Evolutionary conservation across 2,888 invertebrate genomes (phyloP).

Genomic region (Caenorhabditis sp.): DNA sequence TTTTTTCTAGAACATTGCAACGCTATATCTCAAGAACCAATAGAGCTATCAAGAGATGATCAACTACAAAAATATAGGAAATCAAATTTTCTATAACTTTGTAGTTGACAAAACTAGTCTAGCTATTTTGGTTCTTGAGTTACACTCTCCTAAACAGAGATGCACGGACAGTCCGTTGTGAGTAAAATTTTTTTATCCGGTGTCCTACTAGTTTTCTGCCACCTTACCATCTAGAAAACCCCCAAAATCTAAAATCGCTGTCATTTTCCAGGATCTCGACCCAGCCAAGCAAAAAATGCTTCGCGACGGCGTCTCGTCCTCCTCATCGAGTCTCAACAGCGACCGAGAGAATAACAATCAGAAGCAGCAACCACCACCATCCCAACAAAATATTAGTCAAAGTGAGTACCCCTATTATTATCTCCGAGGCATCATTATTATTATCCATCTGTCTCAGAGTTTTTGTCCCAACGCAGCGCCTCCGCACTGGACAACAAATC

Average conservation of each 20-base stretch:
- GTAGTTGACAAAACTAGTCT: neutral
- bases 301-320: conserved; percentile 57
- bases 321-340: conserved; percentile 59
- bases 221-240: too few species aligned
- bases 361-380: conserved; percentile 17
- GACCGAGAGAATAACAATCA: conserved; percentile 58
- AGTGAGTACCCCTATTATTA: conserved; percentile 29
- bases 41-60: too few species aligned
- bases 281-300: conserved; percentile 61
- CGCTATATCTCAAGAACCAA: too few species aligned
- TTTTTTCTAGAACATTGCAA: too few species aligned
- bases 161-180: too few species aligned
- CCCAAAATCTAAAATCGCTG: too few species aligned
- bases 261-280: conserved; percentile 55
- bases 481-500: conserved; percentile 50
- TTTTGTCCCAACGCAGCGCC: conserved; percentile 55
- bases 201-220: too few species aligned
- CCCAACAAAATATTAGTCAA: conserved; percentile 53
- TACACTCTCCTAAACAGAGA: neutral
- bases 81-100: too few species aligned
- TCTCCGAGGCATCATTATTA: neutral
- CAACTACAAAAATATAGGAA: too few species aligned
- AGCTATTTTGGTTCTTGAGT: neutral
- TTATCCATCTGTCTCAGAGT: conserved; percentile 23
- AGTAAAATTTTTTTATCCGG: too few species aligned